A percentile compares a stretch with the other conserved stretches of the same genome.
Conservation (phyloP, 2,113 vertebrate species). For the Mustelus asterias region DNA sequence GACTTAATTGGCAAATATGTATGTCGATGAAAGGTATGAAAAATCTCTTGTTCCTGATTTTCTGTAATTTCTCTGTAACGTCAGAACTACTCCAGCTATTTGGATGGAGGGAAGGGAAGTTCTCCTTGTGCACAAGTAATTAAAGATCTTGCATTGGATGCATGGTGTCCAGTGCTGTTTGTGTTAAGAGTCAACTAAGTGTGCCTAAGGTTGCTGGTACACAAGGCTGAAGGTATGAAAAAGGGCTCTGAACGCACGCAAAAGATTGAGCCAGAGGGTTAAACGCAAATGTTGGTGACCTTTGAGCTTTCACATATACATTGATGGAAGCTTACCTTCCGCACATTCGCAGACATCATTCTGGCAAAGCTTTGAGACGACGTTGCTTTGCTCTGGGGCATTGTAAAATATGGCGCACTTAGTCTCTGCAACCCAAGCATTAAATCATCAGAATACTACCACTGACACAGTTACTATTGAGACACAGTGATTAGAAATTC, state of each 20-base stretch:
- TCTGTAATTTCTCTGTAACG: too few species aligned
- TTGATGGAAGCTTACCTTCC: not conserved
- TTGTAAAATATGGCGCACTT: not conserved
- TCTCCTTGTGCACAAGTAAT: too few species aligned
- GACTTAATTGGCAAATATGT: too few species aligned
- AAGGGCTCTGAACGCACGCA: not conserved
- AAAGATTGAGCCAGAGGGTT: not conserved
- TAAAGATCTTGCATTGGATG: too few species aligned
- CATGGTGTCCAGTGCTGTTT: too few species aligned
- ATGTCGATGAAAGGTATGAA: too few species aligned
- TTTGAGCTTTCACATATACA: not conserved
- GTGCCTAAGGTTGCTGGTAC: too few species aligned
- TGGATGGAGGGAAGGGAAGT: too few species aligned
- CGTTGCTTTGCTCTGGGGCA: not conserved
- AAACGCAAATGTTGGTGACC: not conserved
- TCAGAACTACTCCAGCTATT: too few species aligned
- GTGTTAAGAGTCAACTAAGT: too few species aligned
- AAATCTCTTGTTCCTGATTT: too few species aligned
- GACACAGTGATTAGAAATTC: not conserved
- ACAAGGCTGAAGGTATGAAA: too few species aligned
- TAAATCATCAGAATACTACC: not conserved
- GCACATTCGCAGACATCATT: not conserved
- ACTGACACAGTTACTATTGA: not conserved
- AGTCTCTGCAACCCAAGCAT: not conserved
- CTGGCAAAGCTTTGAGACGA: not conserved